Evolutionary conservation across 2,113 vertebrate species (phyloP).

Genomic region (Dicrurus megarhynchus): DNA sequence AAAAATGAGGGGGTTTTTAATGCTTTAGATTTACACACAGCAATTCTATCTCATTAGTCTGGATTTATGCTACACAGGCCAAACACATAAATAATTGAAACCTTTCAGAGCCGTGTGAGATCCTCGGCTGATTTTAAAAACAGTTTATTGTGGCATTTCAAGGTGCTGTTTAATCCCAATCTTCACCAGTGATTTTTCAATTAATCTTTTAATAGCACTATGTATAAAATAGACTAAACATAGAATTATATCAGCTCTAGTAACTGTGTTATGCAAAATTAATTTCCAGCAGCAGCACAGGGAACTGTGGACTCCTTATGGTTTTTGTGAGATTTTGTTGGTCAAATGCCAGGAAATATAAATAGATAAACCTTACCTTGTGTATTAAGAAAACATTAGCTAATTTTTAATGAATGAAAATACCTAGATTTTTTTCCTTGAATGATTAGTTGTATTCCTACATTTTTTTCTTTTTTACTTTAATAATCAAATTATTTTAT

Average conservation of each 20-base stretch:
- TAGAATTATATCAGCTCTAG: conserved; percentile 24
- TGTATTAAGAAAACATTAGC: not conserved
- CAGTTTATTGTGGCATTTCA: conserved; percentile 50
- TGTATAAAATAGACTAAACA: conserved; percentile 17
- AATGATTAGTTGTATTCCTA: not conserved
- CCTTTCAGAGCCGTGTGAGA: conserved; percentile 36
- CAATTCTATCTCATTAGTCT: conserved; percentile 68
- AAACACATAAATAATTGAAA: conserved; percentile 67
- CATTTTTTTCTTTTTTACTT: not conserved
- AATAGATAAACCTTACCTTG: not conserved
- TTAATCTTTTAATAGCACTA: conserved; percentile 49
- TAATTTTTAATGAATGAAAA: not conserved
- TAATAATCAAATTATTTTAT: not conserved
- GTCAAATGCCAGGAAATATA: not conserved
- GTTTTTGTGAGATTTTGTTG: conserved; percentile 22
- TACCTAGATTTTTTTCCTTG: not conserved
- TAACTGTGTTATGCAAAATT: not conserved
- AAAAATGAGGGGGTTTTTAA: not conserved
- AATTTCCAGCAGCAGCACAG: conserved; percentile 23
- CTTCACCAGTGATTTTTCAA: conserved; percentile 39
- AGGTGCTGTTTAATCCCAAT: conserved; percentile 59
- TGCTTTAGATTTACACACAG: conserved; percentile 40
- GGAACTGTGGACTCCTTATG: conserved; percentile 1
- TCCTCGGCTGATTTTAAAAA: conserved; percentile 60
- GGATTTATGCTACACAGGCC: conserved; percentile 50